Base-by-base conservation (phyloP, 2,888 invertebrate species). In the Oegoconia quadripuncta region DNA sequence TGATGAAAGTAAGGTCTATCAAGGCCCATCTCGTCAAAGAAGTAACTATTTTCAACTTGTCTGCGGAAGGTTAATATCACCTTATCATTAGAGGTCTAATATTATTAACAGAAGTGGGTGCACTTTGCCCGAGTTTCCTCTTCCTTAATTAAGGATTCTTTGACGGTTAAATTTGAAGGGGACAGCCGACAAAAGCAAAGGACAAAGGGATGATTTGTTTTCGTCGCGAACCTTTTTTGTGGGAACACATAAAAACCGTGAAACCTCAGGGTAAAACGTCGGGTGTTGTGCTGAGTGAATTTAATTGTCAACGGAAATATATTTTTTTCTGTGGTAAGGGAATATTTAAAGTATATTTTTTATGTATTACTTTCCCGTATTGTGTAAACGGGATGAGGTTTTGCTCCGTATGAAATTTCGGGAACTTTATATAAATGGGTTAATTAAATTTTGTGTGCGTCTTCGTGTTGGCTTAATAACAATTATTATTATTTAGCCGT, bases 131-230 rank as follows among this genome's bases (percentile, higher is more conserved):
- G 28, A 31, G 34, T 37, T 38, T 34, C 36, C 32, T 38, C 45
- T 37, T 36, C 32, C 41, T 44, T 52, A 52, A 52, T 53, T 52
- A 38, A 46, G 41, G 46, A 48, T 45, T 41, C 40, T 44, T 44
- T 50, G 40, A 50, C 44, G 54, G 50, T 51, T 59, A 63, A 64
- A 61, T 64, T 60, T 56, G 35, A 48, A 51, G 49, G 50, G 56
- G 50, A 42, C 55, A 49, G 33, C 41, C 54, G 48, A 59, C 61
- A 57, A 60, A 61, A 50, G 51, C 34, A 45, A 46, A 42, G 44
- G 48, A 64, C 59, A 64, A 64, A 63, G 52, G 55, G 52, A 59
- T 62, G 61, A 64, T 72, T 67, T 70, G 64, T 68, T 64, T 63
- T 55, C 55, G 50, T 48, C 50, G 45, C 40, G 39, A 50, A 48